Conservation (phyloP, 2,113 vertebrate species). For the Meleagris gallopavo region DNA sequence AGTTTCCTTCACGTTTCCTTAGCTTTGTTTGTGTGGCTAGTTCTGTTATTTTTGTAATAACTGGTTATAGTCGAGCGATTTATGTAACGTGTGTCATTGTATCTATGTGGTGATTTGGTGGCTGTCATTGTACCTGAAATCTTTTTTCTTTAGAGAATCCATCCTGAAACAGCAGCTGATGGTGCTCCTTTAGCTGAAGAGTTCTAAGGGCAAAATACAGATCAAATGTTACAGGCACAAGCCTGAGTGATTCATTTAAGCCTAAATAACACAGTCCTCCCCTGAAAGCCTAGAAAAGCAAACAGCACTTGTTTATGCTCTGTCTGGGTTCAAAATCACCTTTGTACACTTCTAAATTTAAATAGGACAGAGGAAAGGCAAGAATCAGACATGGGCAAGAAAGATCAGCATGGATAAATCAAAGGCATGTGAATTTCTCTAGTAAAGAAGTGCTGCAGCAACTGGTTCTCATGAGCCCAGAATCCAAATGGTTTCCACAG, state of each 20-base stretch:
- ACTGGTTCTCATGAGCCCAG: not conserved
- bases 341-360: not conserved
- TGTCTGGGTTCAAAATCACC: not conserved
- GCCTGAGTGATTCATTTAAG: not conserved
- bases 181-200: not conserved
- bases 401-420: not conserved
- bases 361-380: not conserved
- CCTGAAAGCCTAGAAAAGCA: not conserved
- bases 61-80: not conserved
- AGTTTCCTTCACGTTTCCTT: not conserved
- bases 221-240: not conserved
- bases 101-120: not conserved
- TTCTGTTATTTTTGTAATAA: conserved; percentile 1
- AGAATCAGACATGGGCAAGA: not conserved
- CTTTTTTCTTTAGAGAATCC: not conserved
- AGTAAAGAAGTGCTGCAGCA: not conserved
- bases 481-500: not conserved
- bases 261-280: not conserved
- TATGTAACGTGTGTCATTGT: not conserved
- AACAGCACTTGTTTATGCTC: not conserved
- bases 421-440: not conserved
- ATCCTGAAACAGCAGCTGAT: not conserved
- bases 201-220: not conserved
- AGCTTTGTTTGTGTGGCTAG: not conserved
- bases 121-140: not conserved